Evolutionary conservation across 2,113 vertebrate species (phyloP).

Genomic region (Podarcis muralis): DNA sequence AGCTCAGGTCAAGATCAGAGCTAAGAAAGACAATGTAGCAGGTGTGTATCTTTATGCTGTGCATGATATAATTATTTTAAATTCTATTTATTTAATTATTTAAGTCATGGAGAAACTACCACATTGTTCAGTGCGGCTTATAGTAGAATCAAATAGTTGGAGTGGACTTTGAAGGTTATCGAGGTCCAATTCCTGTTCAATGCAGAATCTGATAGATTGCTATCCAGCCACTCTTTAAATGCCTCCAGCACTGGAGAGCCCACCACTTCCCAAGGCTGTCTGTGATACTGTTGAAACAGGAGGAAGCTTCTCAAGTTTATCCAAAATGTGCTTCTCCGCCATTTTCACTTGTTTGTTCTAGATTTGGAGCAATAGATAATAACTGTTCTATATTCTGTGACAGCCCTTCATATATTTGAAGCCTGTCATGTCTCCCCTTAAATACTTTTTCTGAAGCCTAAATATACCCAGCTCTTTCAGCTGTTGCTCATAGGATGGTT

Average conservation of each 20-base stretch:
- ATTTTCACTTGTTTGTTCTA: neutral
- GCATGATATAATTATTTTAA: neutral
- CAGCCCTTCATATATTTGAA: neutral
- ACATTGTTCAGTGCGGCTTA: neutral
- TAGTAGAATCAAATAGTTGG: neutral
- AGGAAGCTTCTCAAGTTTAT: neutral
- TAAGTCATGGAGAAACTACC: neutral
- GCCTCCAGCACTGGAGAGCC: neutral
- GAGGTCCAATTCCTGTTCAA: neutral
- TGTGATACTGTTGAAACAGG: neutral
- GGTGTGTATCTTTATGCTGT: slow-evolving; percentile 73
- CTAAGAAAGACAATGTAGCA: slow-evolving; percentile 98
- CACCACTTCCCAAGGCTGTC: neutral
- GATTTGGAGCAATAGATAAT: neutral
- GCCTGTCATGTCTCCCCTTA: neutral
- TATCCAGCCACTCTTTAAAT: too few relatives aligned
- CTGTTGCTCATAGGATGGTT: neutral
- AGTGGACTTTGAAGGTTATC: neutral
- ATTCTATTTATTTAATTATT: neutral
- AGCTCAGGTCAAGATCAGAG: slow-evolving; percentile 96
- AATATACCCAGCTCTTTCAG: neutral
- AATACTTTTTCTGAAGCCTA: neutral
- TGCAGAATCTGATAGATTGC: neutral
- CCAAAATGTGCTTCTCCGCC: neutral
- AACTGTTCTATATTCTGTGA: neutral